phyloP scores from a whole-genome alignment of 2,113 vertebrate genomes.

The Erinaceus europaeus region DNA sequence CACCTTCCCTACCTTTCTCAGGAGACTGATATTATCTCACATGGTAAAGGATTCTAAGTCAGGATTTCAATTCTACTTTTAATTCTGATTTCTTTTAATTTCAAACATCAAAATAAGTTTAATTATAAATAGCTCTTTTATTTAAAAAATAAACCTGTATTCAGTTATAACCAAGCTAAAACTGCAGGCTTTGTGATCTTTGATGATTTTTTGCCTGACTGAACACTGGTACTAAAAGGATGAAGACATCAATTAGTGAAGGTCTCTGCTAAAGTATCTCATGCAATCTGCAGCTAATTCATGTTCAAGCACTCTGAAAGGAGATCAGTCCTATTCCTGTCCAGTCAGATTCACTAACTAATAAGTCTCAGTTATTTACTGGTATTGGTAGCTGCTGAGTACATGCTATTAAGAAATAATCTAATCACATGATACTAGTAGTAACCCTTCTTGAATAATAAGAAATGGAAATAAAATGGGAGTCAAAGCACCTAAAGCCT shows the following conservation, averaged over 20 bases:
- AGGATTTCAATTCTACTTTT: not conserved
- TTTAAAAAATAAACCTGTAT: not conserved
- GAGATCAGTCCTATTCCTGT: not conserved
- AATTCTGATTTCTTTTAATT: too few species aligned
- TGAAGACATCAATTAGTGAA: not conserved
- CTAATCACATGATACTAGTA: not conserved
- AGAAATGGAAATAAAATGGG: not conserved
- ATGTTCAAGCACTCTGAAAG: fast-evolving
- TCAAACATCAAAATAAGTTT: slow-evolving; percentile 39
- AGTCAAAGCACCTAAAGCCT: not conserved
- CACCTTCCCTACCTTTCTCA: not conserved
- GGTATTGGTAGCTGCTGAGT: not conserved
- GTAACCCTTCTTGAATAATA: not conserved
- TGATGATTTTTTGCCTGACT: not conserved
- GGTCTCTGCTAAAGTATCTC: not conserved
- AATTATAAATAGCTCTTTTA: not conserved
- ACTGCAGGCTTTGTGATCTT: not conserved
- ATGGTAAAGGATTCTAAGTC: not conserved
- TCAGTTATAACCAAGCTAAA: slow-evolving; percentile 8
- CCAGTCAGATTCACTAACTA: not conserved
- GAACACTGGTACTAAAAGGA: not conserved
- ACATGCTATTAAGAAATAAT: not conserved
- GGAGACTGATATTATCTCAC: not conserved
- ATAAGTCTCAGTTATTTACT: not conserved
- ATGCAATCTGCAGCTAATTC: not conserved